Evolutionary conservation across 2,888 invertebrate species (phyloP).

Genomic region (Drosophila paucipuncta): DNA sequence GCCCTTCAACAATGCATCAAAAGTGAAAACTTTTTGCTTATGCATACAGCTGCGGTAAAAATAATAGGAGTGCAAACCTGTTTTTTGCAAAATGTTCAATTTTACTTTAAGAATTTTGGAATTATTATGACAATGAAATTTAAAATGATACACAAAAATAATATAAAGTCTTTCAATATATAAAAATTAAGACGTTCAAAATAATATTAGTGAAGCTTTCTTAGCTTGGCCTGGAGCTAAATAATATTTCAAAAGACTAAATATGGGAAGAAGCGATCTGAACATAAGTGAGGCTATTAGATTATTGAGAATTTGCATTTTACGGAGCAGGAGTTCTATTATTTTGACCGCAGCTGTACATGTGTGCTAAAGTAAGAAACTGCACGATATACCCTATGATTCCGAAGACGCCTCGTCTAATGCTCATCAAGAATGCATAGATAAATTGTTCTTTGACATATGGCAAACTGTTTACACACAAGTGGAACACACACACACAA

Average conservation of each 20-base stretch:
- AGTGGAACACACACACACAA: not conserved
- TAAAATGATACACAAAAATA: not conserved
- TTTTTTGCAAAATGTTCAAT: not conserved
- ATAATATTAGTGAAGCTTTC: not conserved
- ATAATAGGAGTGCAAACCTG: not conserved
- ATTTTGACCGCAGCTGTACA: not conserved
- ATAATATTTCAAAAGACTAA: not conserved
- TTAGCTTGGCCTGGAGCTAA: not conserved
- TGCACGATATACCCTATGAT: conserved; percentile 3
- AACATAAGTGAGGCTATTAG: not conserved
- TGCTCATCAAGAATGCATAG: conserved; percentile 23
- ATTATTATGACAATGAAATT: not conserved
- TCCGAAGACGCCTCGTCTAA: not conserved
- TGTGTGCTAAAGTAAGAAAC: not conserved
- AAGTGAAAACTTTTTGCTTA: not conserved
- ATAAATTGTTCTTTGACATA: not conserved
- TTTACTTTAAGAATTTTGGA: not conserved
- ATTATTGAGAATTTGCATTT: not conserved
- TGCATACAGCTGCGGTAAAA: not conserved
- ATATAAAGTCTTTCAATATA: not conserved
- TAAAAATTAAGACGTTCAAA: not conserved
- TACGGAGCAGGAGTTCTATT: not conserved
- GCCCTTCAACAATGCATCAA: not conserved
- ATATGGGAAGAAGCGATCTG: not conserved
- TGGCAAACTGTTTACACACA: conserved; percentile 15